Conservation (phyloP, 2,797 vertebrate genomes). For the Platalea minor region DNA sequence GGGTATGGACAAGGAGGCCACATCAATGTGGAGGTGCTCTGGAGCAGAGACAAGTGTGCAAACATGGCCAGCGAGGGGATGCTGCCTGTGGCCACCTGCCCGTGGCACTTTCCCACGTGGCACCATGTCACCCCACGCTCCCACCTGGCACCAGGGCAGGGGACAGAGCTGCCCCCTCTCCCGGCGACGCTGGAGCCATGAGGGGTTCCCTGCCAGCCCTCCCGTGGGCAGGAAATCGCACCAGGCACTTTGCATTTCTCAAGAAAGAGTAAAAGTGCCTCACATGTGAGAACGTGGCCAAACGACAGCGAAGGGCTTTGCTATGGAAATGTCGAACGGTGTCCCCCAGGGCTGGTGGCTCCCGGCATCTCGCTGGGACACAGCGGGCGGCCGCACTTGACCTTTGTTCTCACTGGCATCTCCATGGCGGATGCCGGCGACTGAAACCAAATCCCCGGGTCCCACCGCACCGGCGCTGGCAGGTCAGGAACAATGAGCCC, state of each 20-base stretch:
- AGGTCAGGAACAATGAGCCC: neutral
- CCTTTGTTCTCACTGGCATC: neutral
- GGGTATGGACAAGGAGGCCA: accelerated
- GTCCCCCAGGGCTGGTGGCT: neutral
- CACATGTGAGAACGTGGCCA: neutral
- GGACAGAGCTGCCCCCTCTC: neutral
- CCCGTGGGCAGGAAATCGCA: neutral
- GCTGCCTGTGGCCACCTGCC: neutral
- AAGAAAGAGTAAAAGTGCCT: neutral
- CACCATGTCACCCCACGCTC: neutral
- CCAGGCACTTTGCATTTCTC: neutral
- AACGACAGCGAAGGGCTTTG: neutral
- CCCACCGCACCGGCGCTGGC: accelerated
- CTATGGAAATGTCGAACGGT: neutral
- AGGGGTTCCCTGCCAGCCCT: neutral
- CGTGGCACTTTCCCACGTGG: accelerated
- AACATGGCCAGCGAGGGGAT: accelerated
- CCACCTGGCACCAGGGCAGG: accelerated
- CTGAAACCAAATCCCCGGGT: neutral
- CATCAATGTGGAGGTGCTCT: neutral
- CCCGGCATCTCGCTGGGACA: neutral
- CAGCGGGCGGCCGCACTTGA: accelerated
- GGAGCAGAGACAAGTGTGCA: neutral
- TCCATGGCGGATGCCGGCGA: neutral
- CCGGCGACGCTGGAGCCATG: accelerated